Conservation (phyloP, 2,888 invertebrate genomes). For the Argyresthia albistria region DNA sequence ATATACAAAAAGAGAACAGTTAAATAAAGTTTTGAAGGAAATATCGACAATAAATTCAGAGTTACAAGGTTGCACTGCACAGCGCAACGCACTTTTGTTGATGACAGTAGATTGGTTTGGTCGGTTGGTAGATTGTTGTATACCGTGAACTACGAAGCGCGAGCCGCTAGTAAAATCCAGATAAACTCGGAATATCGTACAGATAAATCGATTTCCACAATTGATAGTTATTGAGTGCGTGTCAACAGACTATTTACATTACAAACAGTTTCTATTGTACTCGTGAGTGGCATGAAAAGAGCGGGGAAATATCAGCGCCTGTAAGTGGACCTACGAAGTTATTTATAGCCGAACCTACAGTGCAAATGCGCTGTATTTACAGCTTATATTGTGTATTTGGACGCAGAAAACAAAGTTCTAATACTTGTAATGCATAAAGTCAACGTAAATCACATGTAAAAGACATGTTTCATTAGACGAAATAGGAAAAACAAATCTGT, state of each 20-base stretch:
- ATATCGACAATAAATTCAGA: no score
- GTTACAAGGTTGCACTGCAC: no score
- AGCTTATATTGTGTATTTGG: slow-evolving; percentile 18
- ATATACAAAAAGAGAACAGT: no score
- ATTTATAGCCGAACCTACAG: slow-evolving; percentile 55
- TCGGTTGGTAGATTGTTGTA: no score
- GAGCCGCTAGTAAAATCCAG: no score
- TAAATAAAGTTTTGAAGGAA: no score
- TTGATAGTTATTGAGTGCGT: not conserved
- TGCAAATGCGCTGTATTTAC: slow-evolving; percentile 37
- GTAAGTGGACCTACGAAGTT: slow-evolving; percentile 47
- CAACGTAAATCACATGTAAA: not conserved
- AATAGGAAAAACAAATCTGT: slow-evolving; percentile 10
- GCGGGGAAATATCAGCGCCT: slow-evolving; percentile 54
- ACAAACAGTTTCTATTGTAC: slow-evolving; percentile 21
- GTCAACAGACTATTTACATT: not conserved
- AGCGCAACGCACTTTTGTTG: no score
- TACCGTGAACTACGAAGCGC: no score
- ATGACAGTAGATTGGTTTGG: no score
- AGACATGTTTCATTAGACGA: slow-evolving; percentile 1
- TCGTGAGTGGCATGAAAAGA: slow-evolving; percentile 42
- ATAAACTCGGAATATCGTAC: no score
- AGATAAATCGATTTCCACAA: no score
- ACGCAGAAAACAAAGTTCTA: slow-evolving; percentile 20
- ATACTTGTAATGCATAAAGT: not conserved